These are phyloP conservation scores for Oncorhynchus clarkii DNA, from an alignment of 2,113 vertebrate genomes.

Conservation along the genomic window DNA sequence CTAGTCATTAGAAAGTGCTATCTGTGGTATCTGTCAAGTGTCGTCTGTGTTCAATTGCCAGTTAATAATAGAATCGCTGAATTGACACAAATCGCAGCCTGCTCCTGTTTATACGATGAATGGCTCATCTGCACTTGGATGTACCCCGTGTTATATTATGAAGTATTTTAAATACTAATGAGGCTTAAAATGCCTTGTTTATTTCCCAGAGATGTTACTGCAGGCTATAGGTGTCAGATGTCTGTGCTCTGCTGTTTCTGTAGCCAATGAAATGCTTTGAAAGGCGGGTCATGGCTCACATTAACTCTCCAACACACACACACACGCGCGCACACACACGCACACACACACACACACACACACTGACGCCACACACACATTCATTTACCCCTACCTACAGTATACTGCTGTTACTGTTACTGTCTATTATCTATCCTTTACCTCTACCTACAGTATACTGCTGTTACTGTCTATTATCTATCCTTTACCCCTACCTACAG, in stretches of 20 bases:
- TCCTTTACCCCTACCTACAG: too few species aligned
- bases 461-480: too few species aligned
- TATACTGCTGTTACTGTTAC: too few species aligned
- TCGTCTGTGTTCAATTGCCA: conserved; percentile 25
- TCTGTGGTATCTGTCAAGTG: conserved; percentile 17
- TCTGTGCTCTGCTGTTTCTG: background rate
- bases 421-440: too few species aligned
- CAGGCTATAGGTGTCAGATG: background rate
- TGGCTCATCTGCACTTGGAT: background rate
- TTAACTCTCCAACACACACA: too few species aligned
- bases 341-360: too few species aligned
- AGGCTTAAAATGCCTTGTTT: background rate
- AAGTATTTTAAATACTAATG: conserved; percentile 39
- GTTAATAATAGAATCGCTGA: conserved; percentile 57
- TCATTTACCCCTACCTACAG: too few species aligned
- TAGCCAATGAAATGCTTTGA: too few species aligned
- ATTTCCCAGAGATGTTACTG: background rate
- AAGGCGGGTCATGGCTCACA: too few species aligned
- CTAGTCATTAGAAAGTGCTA: conserved; percentile 30
- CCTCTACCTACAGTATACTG: too few species aligned
- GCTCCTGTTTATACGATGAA: conserved; percentile 34
- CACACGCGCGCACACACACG: too few species aligned
- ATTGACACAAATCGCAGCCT: conserved; percentile 29
- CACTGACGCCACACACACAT: too few species aligned
- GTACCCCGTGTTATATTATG: conserved; percentile 49